phyloP scores from a whole-genome alignment of 2,113 vertebrate genomes.

The Gymnogyps californianus region DNA sequence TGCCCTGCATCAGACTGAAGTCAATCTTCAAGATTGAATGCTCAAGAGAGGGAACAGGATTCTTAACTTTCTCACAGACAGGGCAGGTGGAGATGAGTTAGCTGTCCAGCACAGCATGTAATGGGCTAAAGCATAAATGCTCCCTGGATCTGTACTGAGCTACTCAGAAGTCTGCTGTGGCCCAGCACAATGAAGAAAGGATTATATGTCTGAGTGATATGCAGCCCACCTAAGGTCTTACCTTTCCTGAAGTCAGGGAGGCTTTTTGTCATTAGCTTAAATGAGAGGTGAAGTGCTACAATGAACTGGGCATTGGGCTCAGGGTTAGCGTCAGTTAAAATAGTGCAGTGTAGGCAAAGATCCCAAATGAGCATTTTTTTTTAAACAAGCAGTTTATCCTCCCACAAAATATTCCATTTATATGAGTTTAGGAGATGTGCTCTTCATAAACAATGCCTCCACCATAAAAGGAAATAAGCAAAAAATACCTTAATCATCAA shows the following conservation, averaged over 20 bases:
- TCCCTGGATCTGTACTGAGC: neutral
- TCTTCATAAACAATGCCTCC: neutral
- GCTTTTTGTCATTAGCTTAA: neutral
- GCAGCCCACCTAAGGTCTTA: neutral
- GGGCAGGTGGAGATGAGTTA: neutral
- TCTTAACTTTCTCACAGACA: neutral
- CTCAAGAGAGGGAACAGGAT: neutral
- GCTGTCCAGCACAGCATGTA: neutral
- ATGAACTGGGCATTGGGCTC: neutral
- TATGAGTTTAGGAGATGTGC: neutral
- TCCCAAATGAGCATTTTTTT: neutral
- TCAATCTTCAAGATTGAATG: neutral
- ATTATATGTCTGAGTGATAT: neutral
- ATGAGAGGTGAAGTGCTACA: neutral
- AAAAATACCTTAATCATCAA: neutral
- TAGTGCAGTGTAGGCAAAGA: neutral
- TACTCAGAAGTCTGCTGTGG: neutral
- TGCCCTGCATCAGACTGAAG: neutral
- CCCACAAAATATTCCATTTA: neutral
- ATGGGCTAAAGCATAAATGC: rapidly evolving
- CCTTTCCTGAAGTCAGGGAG: neutral
- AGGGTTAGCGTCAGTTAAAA: neutral
- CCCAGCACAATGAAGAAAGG: neutral
- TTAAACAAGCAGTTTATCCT: neutral
- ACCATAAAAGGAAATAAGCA: neutral